Base-by-base conservation (phyloP, 64 coral and sea anemone species). In the Actinia tenebrosa region DNA sequence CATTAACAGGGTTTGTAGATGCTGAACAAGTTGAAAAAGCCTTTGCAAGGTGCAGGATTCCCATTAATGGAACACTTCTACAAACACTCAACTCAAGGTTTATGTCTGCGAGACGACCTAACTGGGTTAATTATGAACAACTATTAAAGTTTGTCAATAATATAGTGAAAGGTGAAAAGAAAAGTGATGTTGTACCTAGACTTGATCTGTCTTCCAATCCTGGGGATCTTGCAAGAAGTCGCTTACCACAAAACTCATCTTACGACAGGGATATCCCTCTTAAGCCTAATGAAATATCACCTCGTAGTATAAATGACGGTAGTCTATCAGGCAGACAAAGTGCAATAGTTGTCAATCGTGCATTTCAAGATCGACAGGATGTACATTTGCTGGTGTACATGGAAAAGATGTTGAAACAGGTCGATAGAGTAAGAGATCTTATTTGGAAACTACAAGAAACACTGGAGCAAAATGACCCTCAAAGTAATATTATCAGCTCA, bases 101-200 rank as follows among this genome's bases (percentile, higher is more conserved):
- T 54, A 96, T 96, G 94, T 92, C 91, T 27, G 91, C 84, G 66
- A 83, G 85, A 55, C 66, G 94, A 44, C 94, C 94, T 22, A 93
- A 93, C 84, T 96, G 94, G 94, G 62, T 96, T 2, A 96, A 91
- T 61, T 96, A 96, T 88, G 94, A 96, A 60, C 91, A 93, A 43
- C 60, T 96, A 8, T 88, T 96, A 47, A 96, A 96, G 75, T 96
- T 90, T 86, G 43, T 96, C 11, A 96, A 84, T 71, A 88, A 82
- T 72, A 52, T 80, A n/a, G 45, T 90, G 7, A 89, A 90, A 82
- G 85, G 23, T 5, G 91, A 79, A 23, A 55, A 58, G 26, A 64
- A 58, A 50, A 87, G 1, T 45, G 90, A 88, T 10, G 75, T 54
- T 5, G 78, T 96, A 6, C 88, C 88, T 17, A 53, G 89, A 42